Evolutionary conservation across 53 echinoderm and acorn worm genomes (phyloP).

Genomic region (Patiria pectinifera): DNA sequence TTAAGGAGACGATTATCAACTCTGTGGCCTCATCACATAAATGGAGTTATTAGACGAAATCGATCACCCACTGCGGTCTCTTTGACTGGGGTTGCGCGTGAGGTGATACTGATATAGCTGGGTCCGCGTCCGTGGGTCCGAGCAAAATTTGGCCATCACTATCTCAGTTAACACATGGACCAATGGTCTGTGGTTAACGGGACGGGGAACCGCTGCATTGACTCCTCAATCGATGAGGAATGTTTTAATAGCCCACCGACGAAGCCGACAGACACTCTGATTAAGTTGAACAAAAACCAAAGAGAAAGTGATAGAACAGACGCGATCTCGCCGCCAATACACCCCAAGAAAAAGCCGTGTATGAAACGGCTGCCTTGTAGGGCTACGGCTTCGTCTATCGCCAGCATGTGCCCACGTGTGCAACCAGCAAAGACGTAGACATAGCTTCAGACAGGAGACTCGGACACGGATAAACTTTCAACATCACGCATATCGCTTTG

Average conservation of each 20-base stretch:
- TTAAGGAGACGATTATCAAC: neutral
- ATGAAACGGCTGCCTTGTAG: too few species aligned
- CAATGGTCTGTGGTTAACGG: neutral
- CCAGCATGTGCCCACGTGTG: too few species aligned
- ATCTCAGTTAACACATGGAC: neutral
- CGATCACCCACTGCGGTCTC: neutral
- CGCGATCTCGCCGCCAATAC: too few species aligned
- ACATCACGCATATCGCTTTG: too few species aligned
- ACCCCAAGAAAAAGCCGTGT: too few species aligned
- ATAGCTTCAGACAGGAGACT: too few species aligned
- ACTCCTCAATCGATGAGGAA: slow-evolving; percentile 17
- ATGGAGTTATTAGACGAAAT: neutral
- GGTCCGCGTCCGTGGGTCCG: too few species aligned
- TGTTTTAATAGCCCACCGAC: slow-evolving; percentile 4
- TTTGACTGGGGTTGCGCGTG: neutral
- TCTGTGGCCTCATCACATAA: neutral
- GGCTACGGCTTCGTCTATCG: too few species aligned
- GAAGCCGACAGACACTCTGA: neutral
- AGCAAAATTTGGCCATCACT: neutral
- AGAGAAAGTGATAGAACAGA: too few species aligned
- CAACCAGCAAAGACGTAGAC: too few species aligned
- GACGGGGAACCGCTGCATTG: neutral
- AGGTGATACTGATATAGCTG: neutral
- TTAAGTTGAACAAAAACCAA: neutral
- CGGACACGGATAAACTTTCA: too few species aligned